phyloP scores from a whole-genome alignment of 2,888 invertebrate species.

The Endotricha flammealis region DNA sequence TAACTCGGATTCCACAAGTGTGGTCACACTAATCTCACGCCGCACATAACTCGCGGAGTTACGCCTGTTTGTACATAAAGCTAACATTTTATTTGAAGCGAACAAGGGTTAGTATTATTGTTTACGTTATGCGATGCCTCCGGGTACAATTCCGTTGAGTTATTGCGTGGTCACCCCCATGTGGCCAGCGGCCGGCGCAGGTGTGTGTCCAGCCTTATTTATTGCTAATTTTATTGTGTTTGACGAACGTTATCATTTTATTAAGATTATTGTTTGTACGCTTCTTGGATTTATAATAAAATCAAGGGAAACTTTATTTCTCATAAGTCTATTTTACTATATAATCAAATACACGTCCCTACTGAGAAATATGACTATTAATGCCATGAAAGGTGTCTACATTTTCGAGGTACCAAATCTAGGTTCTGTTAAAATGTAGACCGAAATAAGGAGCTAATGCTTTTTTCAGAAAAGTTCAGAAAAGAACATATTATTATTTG shows the following conservation, averaged over 20 bases:
- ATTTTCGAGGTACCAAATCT: too few relatives aligned
- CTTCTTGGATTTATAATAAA: not conserved
- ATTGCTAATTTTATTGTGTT: constrained; percentile 65
- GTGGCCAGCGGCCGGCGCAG: constrained; percentile 48
- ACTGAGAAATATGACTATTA: too few relatives aligned
- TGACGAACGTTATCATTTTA: constrained; percentile 42
- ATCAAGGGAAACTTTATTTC: too few relatives aligned
- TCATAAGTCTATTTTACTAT: too few relatives aligned
- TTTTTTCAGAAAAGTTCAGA: too few relatives aligned
- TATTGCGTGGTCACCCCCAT: constrained; percentile 59
- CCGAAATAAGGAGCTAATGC: too few relatives aligned
- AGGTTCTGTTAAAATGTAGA: too few relatives aligned
- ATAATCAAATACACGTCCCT: too few relatives aligned
- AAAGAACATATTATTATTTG: too few relatives aligned
- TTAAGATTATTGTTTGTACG: constrained; percentile 28
- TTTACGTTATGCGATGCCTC: constrained; percentile 50
- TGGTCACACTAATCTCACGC: not conserved
- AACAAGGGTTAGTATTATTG: constrained; percentile 55
- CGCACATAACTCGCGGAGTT: constrained; percentile 27
- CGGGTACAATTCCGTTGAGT: constrained; percentile 67
- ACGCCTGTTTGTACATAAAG: constrained; percentile 33
- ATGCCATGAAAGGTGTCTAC: too few relatives aligned
- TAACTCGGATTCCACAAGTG: too few relatives aligned
- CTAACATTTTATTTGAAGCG: constrained; percentile 47
- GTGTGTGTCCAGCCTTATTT: constrained; percentile 63